These are phyloP conservation scores for Saimiri boliviensis DNA, from an alignment of 2,113 vertebrate species.

Conservation along the genomic window DNA sequence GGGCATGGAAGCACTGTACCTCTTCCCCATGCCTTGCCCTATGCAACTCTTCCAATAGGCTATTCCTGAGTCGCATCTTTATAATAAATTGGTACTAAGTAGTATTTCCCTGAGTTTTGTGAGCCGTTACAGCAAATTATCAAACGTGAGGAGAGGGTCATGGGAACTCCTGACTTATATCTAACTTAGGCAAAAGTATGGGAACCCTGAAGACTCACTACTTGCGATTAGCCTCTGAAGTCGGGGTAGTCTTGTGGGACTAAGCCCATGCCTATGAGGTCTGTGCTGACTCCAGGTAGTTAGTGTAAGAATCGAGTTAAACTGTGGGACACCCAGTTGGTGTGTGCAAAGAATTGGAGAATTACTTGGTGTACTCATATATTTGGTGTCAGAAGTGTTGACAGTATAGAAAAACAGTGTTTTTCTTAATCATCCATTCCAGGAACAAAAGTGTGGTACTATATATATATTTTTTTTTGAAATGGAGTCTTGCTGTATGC, in stretches of 20 bases:
- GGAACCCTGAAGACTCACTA: background rate
- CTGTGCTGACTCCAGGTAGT: background rate
- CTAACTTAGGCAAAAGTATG: background rate
- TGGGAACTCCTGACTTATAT: background rate
- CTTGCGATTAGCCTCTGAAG: background rate
- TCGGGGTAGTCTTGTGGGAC: background rate
- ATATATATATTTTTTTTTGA: background rate
- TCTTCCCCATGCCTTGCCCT: background rate
- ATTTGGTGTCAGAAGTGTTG: background rate
- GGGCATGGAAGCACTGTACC: no score
- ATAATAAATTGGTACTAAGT: background rate
- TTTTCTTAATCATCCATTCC: background rate
- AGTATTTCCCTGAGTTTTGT: background rate
- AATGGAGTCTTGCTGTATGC: no score
- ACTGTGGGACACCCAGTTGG: background rate
- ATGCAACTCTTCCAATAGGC: background rate
- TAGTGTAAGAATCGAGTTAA: background rate
- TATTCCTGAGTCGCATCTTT: background rate
- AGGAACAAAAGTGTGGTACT: background rate
- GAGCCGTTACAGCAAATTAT: background rate
- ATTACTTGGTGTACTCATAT: background rate
- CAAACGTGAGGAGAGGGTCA: background rate
- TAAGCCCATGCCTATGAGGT: background rate
- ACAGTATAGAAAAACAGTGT: background rate
- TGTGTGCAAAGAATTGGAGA: background rate